A percentile compares a stretch with the other conserved stretches of the same genome.
These are phyloP conservation scores for Megaceryle alcyon DNA, from an alignment of 2,797 vertebrate species.

Conservation along the genomic window DNA sequence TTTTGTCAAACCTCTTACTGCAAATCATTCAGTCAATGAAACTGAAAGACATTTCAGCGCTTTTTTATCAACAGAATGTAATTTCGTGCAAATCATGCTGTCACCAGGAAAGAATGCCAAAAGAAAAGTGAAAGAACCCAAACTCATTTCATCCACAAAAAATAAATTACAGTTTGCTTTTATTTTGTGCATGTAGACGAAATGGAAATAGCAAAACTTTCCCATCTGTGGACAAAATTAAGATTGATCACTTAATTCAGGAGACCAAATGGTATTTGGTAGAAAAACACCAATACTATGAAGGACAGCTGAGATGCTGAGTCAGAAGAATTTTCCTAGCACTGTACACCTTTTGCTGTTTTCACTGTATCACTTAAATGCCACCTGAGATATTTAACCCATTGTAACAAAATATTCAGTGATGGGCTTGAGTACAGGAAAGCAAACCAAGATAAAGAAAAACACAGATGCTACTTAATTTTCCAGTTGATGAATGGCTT, in stretches of 20 bases:
- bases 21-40: conserved; percentile 50
- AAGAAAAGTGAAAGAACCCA: conserved; percentile 26
- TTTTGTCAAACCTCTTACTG: conserved; percentile 62
- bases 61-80: conserved; percentile 63
- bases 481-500: not conserved
- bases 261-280: not conserved
- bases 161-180: not conserved
- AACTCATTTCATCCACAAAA: conserved; percentile 23
- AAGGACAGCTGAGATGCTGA: not conserved
- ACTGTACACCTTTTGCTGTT: not conserved
- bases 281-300: not conserved
- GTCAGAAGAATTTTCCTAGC: not conserved
- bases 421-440: not conserved
- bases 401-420: not conserved
- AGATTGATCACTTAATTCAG: conserved; percentile 35
- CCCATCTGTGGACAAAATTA: not conserved
- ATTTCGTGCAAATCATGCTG: conserved; percentile 54
- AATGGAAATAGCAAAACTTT: not conserved
- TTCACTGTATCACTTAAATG: not conserved
- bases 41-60: conserved; percentile 54
- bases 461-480: not conserved
- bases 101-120: conserved; percentile 49
- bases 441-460: not conserved
- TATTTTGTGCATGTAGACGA: not conserved
- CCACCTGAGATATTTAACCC: not conserved